Evolutionary conservation across 2,113 vertebrate species (phyloP), one percentile per base, ranked within the genome.

Genomic region (Microtus oregoni): DNA sequence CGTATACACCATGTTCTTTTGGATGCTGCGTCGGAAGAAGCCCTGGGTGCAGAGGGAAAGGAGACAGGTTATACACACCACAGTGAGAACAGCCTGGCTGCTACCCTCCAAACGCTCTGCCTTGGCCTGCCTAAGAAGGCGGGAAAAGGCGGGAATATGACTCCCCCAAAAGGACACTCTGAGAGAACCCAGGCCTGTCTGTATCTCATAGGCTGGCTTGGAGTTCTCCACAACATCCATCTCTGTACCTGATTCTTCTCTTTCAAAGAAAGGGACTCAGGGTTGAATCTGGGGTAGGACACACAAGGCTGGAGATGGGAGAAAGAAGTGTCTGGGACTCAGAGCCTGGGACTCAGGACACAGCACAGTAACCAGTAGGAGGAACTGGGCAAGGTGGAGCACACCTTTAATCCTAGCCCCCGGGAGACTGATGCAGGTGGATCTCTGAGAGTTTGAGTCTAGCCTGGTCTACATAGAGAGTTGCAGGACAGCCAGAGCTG

Each of bases 1-100:
- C 4, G 99, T 99, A 98, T 99, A 99, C 97, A 99, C 99, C 99
- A 99, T 99, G 99, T 99, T 99, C 98, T 99, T 99, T 99, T 99
- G 99, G 98, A 99, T 99, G 98, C 99, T 99, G 97, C 99, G 98
- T 94, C 99, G 99, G 98, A 99, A 99, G 98, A 99, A 99, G 90
- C 99, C 99, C 99, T 99, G 98, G 75, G 94, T 5, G 26, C 0
- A 10, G 89, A 67, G 28, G 89, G 47, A 41, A 76, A 44, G 79
- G 65, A 65, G 94, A 50, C 67, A 89, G 90, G 92, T 90, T 52
- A 81, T 77, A 50, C 73, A 58, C 50, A 78, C 44, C 78, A 47
- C 35, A 2, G 92, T 10, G 1, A 41, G 47, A 78, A 65, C 44
- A 30, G 6, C 0, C 52, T 47, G 75, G 68, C 20, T 30, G 55